Percentiles rank a stretch among this genome's conserved stretches.
phyloP scores from a whole-genome alignment of 2,888 invertebrate genomes.

The Brachycybe producta region DNA sequence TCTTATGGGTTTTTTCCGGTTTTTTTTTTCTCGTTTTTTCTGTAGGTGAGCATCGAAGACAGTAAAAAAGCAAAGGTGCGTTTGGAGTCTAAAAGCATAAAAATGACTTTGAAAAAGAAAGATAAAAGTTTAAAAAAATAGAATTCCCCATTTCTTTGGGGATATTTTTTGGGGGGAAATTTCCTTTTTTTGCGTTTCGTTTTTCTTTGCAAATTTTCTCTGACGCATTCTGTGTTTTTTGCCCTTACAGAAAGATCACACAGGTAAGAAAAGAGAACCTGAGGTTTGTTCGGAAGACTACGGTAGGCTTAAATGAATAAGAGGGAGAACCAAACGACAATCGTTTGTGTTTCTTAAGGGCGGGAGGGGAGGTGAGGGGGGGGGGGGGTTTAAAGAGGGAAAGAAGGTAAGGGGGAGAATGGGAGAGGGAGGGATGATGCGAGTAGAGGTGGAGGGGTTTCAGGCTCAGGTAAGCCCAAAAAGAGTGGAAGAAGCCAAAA shows the following conservation, averaged over 20 bases:
- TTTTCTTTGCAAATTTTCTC: not conserved
- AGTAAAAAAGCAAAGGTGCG: slow-evolving; percentile 21
- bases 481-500: no score
- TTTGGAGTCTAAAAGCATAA: not conserved
- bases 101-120: no score
- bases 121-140: no score
- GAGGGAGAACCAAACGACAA: not conserved
- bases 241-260: slow-evolving; percentile 21
- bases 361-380: no score
- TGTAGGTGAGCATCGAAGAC: slow-evolving; percentile 20
- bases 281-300: slow-evolving; percentile 15
- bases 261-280: slow-evolving; percentile 21
- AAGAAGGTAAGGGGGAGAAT: no score
- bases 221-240: slow-evolving; percentile 16
- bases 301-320: slow-evolving; percentile 10
- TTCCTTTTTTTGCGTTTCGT: not conserved
- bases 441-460: no score
- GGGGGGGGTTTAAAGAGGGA: no score
- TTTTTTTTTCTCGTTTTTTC: slow-evolving; percentile 8
- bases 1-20: no score
- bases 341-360: no score
- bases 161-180: not conserved
- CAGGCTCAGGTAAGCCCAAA: no score
- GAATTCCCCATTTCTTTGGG: no score
- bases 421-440: no score